phyloP scores from a whole-genome alignment of 1,140 invertebrate species.

The Drosophila sp. region DNA sequence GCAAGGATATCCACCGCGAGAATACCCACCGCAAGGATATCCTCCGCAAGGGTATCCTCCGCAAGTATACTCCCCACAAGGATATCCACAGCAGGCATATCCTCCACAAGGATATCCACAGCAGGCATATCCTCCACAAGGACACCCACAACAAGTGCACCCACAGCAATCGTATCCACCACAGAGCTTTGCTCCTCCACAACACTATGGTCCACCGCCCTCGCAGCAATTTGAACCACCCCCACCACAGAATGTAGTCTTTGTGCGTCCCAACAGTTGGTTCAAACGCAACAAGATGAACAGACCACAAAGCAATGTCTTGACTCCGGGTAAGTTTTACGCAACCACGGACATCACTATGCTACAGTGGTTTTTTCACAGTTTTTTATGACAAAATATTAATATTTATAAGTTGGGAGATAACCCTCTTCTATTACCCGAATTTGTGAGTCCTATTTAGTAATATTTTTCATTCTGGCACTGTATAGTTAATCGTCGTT shows the following conservation, averaged over 20 bases:
- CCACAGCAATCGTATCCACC: conserved; percentile 9
- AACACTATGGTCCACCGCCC: conserved; percentile 22
- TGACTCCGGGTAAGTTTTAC: conserved; percentile 47
- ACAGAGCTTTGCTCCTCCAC: conserved; percentile 23
- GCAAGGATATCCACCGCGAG: conserved; percentile 20
- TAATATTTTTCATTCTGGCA: not conserved
- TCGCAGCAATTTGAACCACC: conserved; percentile 25
- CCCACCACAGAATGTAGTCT: conserved; percentile 1
- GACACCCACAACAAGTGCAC: not conserved
- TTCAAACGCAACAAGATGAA: conserved; percentile 28
- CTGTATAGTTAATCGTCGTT: not conserved
- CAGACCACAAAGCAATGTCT: conserved; percentile 48
- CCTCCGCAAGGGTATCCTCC: conserved; percentile 4
- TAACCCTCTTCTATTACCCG: no score
- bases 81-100: conserved; percentile 16
- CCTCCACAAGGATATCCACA: conserved; percentile 7
- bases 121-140: conserved; percentile 16
- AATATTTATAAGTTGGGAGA: no score
- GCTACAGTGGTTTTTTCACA: no score
- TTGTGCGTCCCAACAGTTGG: conserved; percentile 33
- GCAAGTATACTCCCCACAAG: conserved; percentile 29
- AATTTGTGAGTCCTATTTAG: no score
- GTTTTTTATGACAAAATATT: no score
- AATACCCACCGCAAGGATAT: not conserved
- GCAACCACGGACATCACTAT: not conserved